Percentiles rank a stretch among this genome's conserved stretches.
Evolutionary conservation across 2,888 invertebrate species (phyloP).

Genomic region (Lydus trimaculatus): DNA sequence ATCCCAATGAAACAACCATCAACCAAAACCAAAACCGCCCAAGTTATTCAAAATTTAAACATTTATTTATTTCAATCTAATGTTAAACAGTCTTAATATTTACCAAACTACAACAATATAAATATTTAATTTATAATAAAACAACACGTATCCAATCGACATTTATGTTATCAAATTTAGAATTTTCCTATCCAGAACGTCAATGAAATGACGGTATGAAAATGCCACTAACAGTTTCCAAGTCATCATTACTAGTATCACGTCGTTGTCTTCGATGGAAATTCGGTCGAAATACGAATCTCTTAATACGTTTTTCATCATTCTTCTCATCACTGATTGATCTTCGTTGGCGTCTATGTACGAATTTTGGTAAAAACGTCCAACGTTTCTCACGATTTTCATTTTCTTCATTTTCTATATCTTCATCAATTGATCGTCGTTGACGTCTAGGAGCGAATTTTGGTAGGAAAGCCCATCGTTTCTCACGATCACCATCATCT

Average conservation of each 20-base stretch:
- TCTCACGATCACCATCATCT: slow-evolving; percentile 10
- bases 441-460: slow-evolving; percentile 7
- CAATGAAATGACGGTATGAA: background rate
- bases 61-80: background rate
- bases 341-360: background rate
- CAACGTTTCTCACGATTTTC: slow-evolving; percentile 8
- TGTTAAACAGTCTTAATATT: slow-evolving; percentile 5
- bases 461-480: slow-evolving; percentile 19
- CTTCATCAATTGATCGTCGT: background rate
- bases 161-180: background rate
- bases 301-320: background rate
- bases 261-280: background rate
- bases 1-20: background rate
- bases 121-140: background rate
- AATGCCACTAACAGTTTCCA: background rate
- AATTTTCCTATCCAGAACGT: background rate
- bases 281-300: background rate
- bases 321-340: background rate
- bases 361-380: slow-evolving; percentile 9
- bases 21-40: background rate
- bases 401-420: background rate
- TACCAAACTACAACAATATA: background rate
- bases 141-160: background rate
- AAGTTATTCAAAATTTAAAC: background rate
- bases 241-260: background rate